A percentile compares a stretch with the other conserved stretches of the same genome.
phyloP scores from a whole-genome alignment of 2,113 vertebrate genomes.

The Glaucomys volans region DNA sequence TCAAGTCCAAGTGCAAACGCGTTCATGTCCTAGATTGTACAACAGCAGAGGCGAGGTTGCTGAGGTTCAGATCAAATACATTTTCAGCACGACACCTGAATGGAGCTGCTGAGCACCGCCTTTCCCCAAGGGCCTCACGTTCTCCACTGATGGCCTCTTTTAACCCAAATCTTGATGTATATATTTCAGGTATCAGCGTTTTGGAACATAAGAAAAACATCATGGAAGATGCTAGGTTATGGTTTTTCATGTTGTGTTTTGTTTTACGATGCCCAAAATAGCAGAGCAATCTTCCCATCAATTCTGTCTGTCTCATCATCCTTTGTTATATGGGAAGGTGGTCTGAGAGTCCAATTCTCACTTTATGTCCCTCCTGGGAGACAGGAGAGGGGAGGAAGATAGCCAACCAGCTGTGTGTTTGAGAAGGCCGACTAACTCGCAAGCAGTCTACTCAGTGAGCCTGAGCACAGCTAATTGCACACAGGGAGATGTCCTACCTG shows the following conservation, averaged over 20 bases:
- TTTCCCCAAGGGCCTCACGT: background rate
- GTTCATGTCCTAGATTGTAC: conserved; percentile 63
- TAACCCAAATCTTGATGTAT: conserved; percentile 39
- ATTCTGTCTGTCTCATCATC: background rate
- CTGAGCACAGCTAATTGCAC: background rate
- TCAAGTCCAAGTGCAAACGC: conserved; percentile 74
- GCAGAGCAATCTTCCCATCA: background rate
- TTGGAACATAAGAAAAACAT: background rate
- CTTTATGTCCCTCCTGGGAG: background rate
- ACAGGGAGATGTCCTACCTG: background rate
- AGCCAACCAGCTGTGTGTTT: background rate
- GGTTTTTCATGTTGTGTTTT: background rate
- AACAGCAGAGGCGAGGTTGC: background rate
- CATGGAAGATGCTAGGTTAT: background rate
- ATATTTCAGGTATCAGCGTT: background rate
- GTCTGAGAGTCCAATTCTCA: conserved; percentile 35
- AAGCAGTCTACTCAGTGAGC: background rate
- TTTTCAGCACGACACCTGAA: conserved; percentile 17
- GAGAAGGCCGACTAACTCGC: background rate
- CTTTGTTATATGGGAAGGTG: conserved; percentile 21
- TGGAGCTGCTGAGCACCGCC: background rate
- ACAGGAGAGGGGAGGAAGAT: background rate
- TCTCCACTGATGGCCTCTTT: background rate
- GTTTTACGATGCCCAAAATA: conserved; percentile 19
- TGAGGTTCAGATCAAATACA: conserved; percentile 35